phyloP scores from a whole-genome alignment of 2,888 invertebrate species.

The Zelleria hepariella region DNA sequence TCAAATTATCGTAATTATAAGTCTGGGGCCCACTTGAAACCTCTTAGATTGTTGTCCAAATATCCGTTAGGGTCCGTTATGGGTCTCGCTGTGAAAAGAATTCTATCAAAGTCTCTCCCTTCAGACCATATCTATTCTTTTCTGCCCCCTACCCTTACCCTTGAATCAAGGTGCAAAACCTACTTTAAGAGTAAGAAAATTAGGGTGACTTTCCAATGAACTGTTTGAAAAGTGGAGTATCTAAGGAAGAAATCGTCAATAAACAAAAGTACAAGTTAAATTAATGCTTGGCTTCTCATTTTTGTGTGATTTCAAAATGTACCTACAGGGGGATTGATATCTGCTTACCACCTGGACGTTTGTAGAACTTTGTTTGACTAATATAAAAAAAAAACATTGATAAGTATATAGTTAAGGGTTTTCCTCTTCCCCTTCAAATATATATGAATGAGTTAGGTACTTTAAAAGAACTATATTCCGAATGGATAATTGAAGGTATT shows the following conservation, averaged over 20 bases:
- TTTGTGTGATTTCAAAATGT: slow-evolving; percentile 16
- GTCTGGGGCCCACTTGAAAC: slow-evolving; percentile 59
- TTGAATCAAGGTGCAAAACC: slow-evolving; percentile 15
- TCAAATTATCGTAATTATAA: slow-evolving; percentile 69
- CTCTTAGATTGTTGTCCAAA: slow-evolving; percentile 70
- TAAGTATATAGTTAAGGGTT: not conserved
- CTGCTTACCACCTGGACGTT: not conserved
- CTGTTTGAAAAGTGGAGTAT: slow-evolving; percentile 44
- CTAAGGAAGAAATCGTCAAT: slow-evolving; percentile 62
- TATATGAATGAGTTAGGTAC: too few species aligned
- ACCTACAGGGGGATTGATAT: slow-evolving; percentile 28
- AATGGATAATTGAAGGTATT: too few species aligned
- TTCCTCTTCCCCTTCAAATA: too few species aligned
- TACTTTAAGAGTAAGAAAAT: slow-evolving; percentile 11
- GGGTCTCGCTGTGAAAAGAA: slow-evolving; percentile 57
- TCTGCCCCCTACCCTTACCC: slow-evolving; percentile 39
- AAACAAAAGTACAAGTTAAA: slow-evolving; percentile 66
- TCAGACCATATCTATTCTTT: slow-evolving; percentile 60
- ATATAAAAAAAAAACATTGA: not conserved
- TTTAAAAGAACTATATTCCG: too few species aligned
- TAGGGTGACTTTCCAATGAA: slow-evolving; percentile 18
- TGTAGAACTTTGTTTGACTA: not conserved
- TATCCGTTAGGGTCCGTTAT: slow-evolving; percentile 70
- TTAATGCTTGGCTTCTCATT: slow-evolving; percentile 49
- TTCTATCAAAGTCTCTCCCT: slow-evolving; percentile 58